Conservation (phyloP, 2,113 vertebrate species). For the Hepsetus odoe region DNA sequence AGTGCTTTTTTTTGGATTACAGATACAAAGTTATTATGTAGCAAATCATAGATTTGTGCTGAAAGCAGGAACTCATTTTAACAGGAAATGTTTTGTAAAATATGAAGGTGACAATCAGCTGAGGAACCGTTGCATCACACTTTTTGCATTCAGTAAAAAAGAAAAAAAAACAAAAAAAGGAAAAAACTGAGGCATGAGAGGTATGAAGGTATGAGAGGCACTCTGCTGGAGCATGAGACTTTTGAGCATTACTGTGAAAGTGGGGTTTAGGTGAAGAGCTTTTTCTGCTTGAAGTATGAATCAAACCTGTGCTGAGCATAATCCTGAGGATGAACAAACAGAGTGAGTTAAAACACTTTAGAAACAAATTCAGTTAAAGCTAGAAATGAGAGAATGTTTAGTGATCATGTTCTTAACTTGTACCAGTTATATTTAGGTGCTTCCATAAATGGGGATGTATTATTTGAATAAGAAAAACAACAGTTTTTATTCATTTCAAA, state of each 20-base stretch:
- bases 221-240: neutral
- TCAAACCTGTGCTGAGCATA: conserved; percentile 88
- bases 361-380: neutral
- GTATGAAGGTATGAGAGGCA: conserved; percentile 1
- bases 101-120: neutral
- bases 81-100: neutral
- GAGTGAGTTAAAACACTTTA: neutral
- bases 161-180: neutral
- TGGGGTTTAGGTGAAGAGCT: conserved; percentile 64
- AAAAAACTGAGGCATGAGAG: neutral
- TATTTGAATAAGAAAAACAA: too few relatives aligned
- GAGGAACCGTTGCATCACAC: neutral
- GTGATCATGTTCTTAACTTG: too few relatives aligned
- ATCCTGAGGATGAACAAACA: conserved; percentile 72
- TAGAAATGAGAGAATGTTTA: neutral
- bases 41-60: neutral
- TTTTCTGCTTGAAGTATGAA: conserved; percentile 83
- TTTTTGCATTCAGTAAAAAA: neutral
- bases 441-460: too few relatives aligned
- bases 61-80: neutral
- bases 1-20: neutral
- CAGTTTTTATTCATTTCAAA: too few relatives aligned
- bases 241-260: neutral
- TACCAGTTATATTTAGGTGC: too few relatives aligned
- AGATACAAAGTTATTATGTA: neutral